phyloP scores from a whole-genome alignment of 2,888 invertebrate species.

The Isoperla grammatica region DNA sequence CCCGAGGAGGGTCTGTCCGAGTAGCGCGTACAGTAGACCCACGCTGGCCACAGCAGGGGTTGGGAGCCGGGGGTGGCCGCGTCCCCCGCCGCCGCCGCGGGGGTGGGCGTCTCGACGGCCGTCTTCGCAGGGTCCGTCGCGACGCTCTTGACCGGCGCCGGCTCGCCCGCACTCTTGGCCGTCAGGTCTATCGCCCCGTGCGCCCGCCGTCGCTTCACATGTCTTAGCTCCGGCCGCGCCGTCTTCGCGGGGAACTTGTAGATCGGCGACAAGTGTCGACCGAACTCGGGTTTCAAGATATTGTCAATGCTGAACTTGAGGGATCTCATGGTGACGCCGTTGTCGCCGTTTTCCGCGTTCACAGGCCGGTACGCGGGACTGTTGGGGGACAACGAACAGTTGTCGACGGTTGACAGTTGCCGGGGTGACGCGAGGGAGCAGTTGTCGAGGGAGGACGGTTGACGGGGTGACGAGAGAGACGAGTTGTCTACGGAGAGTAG shows the following conservation, averaged over 20 bases:
- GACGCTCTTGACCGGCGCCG: background rate
- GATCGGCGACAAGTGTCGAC: constrained; percentile 46
- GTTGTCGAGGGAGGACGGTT: background rate
- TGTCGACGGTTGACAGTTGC: background rate
- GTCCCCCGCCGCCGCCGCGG: background rate
- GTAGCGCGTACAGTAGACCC: constrained; percentile 55
- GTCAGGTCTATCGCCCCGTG: constrained; percentile 16
- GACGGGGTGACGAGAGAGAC: background rate
- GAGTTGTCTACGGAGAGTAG: background rate
- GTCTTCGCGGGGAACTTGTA: background rate
- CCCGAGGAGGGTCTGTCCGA: constrained; percentile 53
- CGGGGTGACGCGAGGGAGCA: background rate
- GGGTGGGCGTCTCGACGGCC: constrained; percentile 10
- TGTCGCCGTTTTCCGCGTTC: background rate
- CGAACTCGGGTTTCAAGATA: constrained; percentile 80
- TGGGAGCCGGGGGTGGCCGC: background rate
- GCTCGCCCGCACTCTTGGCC: background rate
- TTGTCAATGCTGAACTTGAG: constrained; percentile 83
- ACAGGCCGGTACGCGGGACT: background rate
- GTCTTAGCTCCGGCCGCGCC: background rate
- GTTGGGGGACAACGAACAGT: background rate
- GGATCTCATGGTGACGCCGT: constrained; percentile 32
- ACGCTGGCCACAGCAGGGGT: constrained; percentile 46
- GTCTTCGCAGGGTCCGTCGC: background rate
- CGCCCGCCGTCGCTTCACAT: constrained; percentile 9